Base-by-base conservation (phyloP, 2,797 vertebrate species). In the Limnodromus scolopaceus region DNA sequence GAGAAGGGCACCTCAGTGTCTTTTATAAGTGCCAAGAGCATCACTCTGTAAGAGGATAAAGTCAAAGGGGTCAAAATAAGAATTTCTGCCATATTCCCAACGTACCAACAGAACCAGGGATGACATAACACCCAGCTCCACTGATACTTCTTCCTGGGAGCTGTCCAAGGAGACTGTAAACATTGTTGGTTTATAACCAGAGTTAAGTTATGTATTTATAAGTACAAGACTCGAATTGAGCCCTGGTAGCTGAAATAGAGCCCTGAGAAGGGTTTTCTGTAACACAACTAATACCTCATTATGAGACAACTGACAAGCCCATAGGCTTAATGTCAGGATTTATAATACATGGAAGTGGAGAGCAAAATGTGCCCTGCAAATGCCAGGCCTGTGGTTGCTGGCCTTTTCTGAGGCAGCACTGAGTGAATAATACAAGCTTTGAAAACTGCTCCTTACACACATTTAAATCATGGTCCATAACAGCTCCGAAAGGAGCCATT, bases 401-500 rank as follows among this genome's bases (percentile, higher is more conserved):
- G 82, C 79, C 77, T 78, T 55, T 72, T 79, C 89, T 64, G 86
- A 83, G 70, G 91, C 63, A 65, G 74, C 30, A 25, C 16, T 19
- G 49, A 61, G 87, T 55, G 83, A 92, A 71, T 63, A 80, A 92
- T 46, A 78, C 75, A 45, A 45, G 51, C 57, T 72, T 53, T 48
- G 76, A 71, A 84, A 70, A 61, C 57, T 64, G 18, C 53, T 46
- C 45, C 76, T 90, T 27, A 43, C 54, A 27, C 70, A 66, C 58
- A 48, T 58, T 71, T 41, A 71, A 93, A 71, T 75, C 85, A 12
- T 5, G 71, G 60, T 27, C 63, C 3, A 1, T 8, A 82, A 65
- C 60, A 63, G 87, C 83, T 95, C 87, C 5, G 12, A 57, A 36
- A 96, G 87, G 80, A 91, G 80, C 58, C 80, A 89, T 87, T 54